Conservation (phyloP, 2,113 vertebrate genomes). For the Donacobius atricapilla region DNA sequence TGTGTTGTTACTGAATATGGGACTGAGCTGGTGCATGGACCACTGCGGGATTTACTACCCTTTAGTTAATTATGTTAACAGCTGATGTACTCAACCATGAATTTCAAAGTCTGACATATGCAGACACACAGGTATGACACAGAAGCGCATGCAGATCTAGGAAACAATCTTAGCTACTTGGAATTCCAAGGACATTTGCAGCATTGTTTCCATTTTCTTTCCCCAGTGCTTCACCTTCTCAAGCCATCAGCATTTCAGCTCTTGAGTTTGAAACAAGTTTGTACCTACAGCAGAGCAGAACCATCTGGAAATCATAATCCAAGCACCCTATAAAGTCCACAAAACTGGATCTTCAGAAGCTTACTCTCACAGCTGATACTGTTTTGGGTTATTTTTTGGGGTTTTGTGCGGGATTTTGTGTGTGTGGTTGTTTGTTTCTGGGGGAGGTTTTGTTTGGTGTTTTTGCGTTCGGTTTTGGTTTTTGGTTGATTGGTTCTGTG, state of each 20-base stretch:
- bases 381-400: neutral
- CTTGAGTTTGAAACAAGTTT: neutral
- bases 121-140: neutral
- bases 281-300: neutral
- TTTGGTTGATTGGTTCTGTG: neutral
- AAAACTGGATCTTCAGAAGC: neutral
- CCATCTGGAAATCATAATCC: neutral
- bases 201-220: neutral
- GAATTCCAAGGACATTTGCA: neutral
- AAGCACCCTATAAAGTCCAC: neutral
- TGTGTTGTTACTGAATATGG: neutral
- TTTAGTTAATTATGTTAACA: neutral
- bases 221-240: neutral
- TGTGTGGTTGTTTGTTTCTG: no score
- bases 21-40: neutral
- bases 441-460: neutral
- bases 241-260: neutral
- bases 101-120: neutral
- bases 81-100: neutral
- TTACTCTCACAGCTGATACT: neutral
- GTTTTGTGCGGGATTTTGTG: neutral
- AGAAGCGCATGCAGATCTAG: rapidly evolving
- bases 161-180: neutral
- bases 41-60: neutral
- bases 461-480: neutral